Base-by-base conservation (phyloP, 2,797 vertebrate genomes). In the Carduelis carduelis region DNA sequence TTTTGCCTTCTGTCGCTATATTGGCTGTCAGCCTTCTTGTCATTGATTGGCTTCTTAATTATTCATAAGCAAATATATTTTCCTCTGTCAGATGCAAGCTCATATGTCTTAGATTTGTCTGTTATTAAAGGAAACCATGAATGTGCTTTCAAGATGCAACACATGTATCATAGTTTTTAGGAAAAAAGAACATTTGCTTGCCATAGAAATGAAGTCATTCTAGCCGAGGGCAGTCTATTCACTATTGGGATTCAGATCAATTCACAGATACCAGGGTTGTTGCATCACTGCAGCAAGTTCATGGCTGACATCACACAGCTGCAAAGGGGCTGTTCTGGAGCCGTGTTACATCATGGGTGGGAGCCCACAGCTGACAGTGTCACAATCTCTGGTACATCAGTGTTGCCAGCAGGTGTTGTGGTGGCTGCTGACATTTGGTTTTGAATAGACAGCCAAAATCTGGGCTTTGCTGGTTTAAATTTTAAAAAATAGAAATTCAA, bases 1-100 rank as follows among this genome's bases (percentile, higher is more conserved):
- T 95, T 94, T 91, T 87, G 84, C 93, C 72, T 71, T 55, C 46
- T 97, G 90, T 91, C 22, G 1, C 95, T 83, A 1, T 69, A 75
- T 49, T 63, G 92, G 71, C 86, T 77, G 70, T 94, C 80, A 96
- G 74, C 91, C 68, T 96, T 80, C 93, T 95, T 87, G 88, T 89
- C 79, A 83, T 86, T 96, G 96, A 93, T 96, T 96, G 87, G 66
- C 90, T 97, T 97, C 84, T 95, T 70, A 74, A 50, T 93, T 84
- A 72, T 57, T 84, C 14, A 7, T 59, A 22, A 44, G 44, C 60
- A 90, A 84, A 69, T 52, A 24, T 2, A 6, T 17, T 82, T 60
- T 79, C 57, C 16, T 88, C 30, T 63, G 18, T 72, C 70, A 83
- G 10, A 28, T 80, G 47, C 24, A 69, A 70, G 39, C 14, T 87